These are phyloP conservation scores for Diglossa cyanea DNA, from an alignment of 2,797 vertebrate species.

Conservation along the genomic window DNA sequence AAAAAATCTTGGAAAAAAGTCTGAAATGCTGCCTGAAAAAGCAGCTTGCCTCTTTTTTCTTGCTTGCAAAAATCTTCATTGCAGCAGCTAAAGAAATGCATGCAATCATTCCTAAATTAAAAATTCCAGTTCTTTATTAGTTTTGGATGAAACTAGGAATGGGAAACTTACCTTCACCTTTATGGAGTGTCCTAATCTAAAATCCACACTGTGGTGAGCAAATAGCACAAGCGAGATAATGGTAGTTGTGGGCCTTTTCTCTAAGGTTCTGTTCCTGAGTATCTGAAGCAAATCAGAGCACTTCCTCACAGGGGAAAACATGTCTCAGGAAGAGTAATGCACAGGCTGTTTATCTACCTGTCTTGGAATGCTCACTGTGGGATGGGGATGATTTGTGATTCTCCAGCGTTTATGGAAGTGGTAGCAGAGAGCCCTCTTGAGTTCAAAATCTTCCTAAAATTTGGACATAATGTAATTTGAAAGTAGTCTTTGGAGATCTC, in stretches of 20 bases:
- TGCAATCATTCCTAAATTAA: background rate
- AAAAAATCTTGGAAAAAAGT: background rate
- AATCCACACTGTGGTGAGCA: background rate
- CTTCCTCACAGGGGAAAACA: background rate
- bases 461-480: background rate
- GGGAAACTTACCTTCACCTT: background rate
- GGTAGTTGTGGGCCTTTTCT: background rate
- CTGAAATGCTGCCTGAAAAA: background rate
- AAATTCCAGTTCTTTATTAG: accelerated
- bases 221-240: background rate
- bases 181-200: background rate
- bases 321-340: background rate
- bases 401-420: background rate
- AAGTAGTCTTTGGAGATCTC: background rate
- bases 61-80: background rate
- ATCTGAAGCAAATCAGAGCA: background rate
- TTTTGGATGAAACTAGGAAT: background rate
- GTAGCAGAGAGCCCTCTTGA: background rate
- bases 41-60: background rate
- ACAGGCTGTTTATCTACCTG: background rate
- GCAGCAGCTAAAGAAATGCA: background rate
- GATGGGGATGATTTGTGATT: background rate
- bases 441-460: background rate
- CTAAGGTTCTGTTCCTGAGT: background rate
- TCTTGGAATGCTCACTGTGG: background rate